Base-by-base conservation (phyloP, 2,113 vertebrate genomes). In the Noctilio leporinus region DNA sequence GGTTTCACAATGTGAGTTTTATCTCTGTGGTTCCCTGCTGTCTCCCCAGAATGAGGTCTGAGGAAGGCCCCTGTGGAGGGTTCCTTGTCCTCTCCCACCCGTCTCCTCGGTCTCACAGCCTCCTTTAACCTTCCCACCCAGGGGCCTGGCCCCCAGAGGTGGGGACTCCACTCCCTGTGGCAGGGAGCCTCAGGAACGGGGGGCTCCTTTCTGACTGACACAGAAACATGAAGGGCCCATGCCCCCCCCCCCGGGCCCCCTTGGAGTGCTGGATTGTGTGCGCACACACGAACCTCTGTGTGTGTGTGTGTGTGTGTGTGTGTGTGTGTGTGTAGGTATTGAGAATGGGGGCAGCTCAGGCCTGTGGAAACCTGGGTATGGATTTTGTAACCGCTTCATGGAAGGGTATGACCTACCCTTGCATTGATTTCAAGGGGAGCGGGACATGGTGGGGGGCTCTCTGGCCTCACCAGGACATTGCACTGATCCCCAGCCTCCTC, bases 251-350 rank as follows among this genome's bases (percentile, higher is more conserved):
- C 81, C 35, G 11, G 65, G 47, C 8, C 26, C 53, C 51, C 17
- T 2, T 0, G 24, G 11, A 8, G 4, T 28, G 35, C 38, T 1
- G 4, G n/a, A 1, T 53, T 19, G 9, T 4, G 4, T 0, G 0
- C 30, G 16, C 72, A 47, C 43, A 7, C 15, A 12, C 70, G n/a
- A n/a, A 33, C 62, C 53, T 20, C 16, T 2, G 7, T 4, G 17
- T 5, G 33, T 19, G 35, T 2, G 38, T 33, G 49, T 15, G 51
- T 3, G 33, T 0, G 24, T 4, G 67, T 24, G 51, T 7, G 10
- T 28, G 10, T 16, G 10, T 38, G n/a, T 5, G 10, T 2, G 1
- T 2, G 30, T 26, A 19, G 10, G 28, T 2, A 0, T 12, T 3
- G 28, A 28, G 22, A 10, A 4, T 3, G 28, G 19, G 30, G 7